These are phyloP conservation scores for Crocidura indochinensis DNA, from an alignment of 2,797 vertebrate species.

Conservation along the genomic window DNA sequence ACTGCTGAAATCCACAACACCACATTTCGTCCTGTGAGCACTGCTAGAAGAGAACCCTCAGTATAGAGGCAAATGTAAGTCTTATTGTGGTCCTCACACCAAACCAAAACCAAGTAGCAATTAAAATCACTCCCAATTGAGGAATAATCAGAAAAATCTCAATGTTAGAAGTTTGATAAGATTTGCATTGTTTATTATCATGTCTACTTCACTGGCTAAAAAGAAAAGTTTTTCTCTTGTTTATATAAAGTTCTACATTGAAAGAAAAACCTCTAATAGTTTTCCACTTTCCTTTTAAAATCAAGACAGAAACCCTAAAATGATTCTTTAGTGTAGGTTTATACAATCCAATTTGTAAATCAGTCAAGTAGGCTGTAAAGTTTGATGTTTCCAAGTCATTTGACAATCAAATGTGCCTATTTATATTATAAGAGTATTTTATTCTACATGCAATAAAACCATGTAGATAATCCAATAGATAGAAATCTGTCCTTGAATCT, in stretches of 20 bases:
- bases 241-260: not conserved
- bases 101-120: not conserved
- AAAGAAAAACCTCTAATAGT: not conserved
- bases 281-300: slow-evolving; percentile 2
- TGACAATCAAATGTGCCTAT: slow-evolving; percentile 44
- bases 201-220: not conserved
- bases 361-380: slow-evolving; percentile 9
- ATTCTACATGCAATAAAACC: slow-evolving; percentile 53
- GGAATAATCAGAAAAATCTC: not conserved
- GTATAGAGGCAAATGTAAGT: too few species aligned
- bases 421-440: slow-evolving; percentile 6
- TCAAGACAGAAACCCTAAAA: slow-evolving; percentile 37
- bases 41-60: too few species aligned
- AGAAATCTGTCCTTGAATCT: not conserved
- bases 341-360: slow-evolving; percentile 53
- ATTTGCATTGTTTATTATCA: not conserved
- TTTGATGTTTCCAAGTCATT: slow-evolving; percentile 30
- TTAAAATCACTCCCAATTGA: not conserved
- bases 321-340: not conserved
- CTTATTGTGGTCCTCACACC: too few species aligned
- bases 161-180: slow-evolving; percentile 4
- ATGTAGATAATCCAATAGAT: slow-evolving; percentile 19
- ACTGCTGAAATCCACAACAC: too few species aligned
- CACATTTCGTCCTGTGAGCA: too few species aligned
- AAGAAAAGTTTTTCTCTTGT: not conserved